Base-by-base conservation (phyloP, 1,140 invertebrate genomes). In the Aphelenchoides besseyi region DNA sequence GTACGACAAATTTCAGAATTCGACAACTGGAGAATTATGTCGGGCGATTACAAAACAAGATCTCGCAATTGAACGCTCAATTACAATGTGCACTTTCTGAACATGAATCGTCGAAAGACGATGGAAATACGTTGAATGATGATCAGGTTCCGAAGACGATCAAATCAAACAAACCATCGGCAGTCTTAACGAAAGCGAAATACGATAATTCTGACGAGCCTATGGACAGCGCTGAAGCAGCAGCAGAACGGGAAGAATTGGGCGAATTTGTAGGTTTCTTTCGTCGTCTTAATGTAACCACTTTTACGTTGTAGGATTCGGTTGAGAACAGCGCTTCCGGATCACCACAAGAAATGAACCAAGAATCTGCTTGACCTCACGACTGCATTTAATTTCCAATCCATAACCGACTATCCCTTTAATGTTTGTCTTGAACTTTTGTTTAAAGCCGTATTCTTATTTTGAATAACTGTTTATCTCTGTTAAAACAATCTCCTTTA, bases 21-120 rank as follows among this genome's bases (percentile, higher is more conserved):
- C 66, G 66, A n/a, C 74, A 75, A 33, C 57, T 75, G n/a, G 74
- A 75, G 61, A 26, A 74, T 16, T 48, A 48, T n/a, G 67, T 75
- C 1, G 29, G 29, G 16, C 12, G 29, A 28, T 28, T 59, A 1
- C 55, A 59, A 28, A 29, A 26, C 9, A 29, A 66, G 32, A 66
- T 36, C 12, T 29, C 30, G 12, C 41, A 41, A 37, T 16, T 66
- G 16, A 35, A 16, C n/a, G 16, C 63, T 1, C 16, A 66, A 12
- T 8, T 66, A 33, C 30, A 66, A 26, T 26, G 12, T 18, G 12
- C 63, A 12, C 30, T 18, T 33, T 36, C n/a, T 12, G 26, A 2
- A 3, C 36, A 66, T 33, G 36, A 66, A 30, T 36, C 63, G 26
- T 12, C 63, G 1, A 29, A 66, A 30, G n/a, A n/a, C 26, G 59